Evolutionary conservation across 2,113 vertebrate species (phyloP).

Genomic region (Heteronetta atricapilla): DNA sequence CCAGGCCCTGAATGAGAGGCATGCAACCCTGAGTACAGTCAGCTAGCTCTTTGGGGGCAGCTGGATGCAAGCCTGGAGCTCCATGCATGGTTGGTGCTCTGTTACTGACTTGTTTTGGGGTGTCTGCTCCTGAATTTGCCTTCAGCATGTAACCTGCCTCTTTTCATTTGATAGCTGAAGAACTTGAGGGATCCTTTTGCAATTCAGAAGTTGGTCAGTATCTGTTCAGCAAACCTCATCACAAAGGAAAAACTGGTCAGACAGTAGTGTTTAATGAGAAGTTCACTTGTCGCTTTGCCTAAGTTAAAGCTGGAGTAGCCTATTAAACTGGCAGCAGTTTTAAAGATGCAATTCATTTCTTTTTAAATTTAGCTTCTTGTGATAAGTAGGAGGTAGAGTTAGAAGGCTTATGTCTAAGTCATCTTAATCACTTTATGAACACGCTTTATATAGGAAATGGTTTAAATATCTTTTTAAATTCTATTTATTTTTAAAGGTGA

Average conservation of each 20-base stretch:
- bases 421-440: not conserved
- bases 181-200: not conserved
- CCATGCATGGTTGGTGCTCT: rapidly evolving
- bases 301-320: not conserved
- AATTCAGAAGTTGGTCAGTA: not conserved
- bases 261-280: not conserved
- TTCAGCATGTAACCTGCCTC: not conserved
- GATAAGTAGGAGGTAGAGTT: not conserved
- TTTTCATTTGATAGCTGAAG: not conserved
- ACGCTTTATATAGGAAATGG: not conserved
- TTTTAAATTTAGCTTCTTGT: not conserved
- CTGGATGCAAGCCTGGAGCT: not conserved
- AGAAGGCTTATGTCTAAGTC: not conserved
- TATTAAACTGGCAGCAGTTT: not conserved
- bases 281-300: not conserved
- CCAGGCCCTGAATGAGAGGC: not conserved
- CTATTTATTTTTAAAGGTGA: not conserved
- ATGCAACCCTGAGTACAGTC: not conserved
- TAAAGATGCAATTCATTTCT: not conserved
- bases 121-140: not conserved
- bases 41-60: not conserved
- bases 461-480: no score
- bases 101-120: not conserved
- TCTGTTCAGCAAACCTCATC: not conserved
- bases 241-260: not conserved